These are phyloP conservation scores for Protosalanx chinensis DNA, from an alignment of 2,797 vertebrate genomes.

Conservation along the genomic window DNA sequence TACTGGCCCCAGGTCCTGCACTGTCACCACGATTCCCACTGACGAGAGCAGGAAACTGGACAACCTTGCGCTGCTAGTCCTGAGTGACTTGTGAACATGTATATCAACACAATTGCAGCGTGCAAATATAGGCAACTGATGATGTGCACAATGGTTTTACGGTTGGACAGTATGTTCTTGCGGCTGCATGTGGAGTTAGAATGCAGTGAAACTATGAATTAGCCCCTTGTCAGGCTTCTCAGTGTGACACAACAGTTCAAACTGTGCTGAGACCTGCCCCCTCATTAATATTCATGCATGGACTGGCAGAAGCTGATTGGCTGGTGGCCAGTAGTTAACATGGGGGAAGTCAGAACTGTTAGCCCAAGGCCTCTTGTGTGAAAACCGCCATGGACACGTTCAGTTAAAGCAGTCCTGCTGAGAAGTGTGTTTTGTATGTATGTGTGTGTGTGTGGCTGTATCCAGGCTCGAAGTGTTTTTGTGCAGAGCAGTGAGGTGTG, in stretches of 20 bases:
- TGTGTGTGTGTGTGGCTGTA: background rate
- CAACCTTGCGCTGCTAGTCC: no score
- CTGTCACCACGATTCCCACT: no score
- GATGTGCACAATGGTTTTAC: no score
- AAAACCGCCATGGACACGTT: background rate
- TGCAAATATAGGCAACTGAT: no score
- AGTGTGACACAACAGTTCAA: slow-evolving; percentile 13
- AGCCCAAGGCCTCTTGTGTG: background rate
- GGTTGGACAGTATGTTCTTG: no score
- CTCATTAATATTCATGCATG: background rate
- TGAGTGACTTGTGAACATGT: no score
- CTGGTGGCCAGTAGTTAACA: background rate
- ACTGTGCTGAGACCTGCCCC: background rate
- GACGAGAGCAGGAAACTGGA: no score
- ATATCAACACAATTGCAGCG: no score
- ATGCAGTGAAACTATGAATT: slow-evolving; percentile 1
- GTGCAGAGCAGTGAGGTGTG: background rate
- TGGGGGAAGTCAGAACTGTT: background rate
- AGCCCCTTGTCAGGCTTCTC: background rate
- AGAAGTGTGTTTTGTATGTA: background rate
- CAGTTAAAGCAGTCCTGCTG: background rate
- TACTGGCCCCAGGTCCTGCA: no score
- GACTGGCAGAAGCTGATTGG: background rate
- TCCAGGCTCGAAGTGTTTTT: no score
- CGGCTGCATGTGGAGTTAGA: background rate